Percentiles rank a stretch among this genome's conserved stretches.
phyloP scores from a whole-genome alignment of 2,888 invertebrate genomes.

The Napeogenes inachia region DNA sequence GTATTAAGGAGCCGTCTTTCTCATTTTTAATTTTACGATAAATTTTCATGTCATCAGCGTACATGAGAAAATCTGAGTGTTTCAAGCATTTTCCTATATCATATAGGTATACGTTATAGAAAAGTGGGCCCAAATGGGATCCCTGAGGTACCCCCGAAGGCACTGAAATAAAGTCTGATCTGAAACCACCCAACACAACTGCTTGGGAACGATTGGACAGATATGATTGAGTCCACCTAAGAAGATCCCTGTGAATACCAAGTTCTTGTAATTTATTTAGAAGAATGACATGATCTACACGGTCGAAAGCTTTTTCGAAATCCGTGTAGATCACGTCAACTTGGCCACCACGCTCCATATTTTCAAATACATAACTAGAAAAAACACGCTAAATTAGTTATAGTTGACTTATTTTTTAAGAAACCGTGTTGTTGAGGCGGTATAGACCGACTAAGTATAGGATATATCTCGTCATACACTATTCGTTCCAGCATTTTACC shows the following conservation, averaged over 20 bases:
- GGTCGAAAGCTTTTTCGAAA: not conserved
- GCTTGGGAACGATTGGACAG: conserved; percentile 11
- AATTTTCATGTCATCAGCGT: conserved; percentile 22
- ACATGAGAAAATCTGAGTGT: conserved; percentile 8
- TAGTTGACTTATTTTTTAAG: conserved; percentile 11
- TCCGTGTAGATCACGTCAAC: conserved; percentile 27
- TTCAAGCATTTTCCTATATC: conserved; percentile 11
- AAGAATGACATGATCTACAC: conserved; percentile 19
- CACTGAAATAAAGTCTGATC: conserved; percentile 18
- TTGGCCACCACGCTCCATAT: conserved; percentile 19
- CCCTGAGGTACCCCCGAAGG: conserved; percentile 20
- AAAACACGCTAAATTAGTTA: conserved; percentile 10
- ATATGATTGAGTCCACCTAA: conserved; percentile 27
- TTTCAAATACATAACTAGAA: conserved; percentile 1
- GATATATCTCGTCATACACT: not conserved
- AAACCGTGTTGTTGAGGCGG: conserved; percentile 15
- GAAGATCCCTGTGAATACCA: conserved; percentile 23
- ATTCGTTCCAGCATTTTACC: conserved; percentile 7
- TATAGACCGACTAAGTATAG: not conserved
- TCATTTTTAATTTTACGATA: conserved; percentile 4
- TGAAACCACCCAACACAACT: conserved; percentile 14
- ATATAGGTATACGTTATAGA: conserved; percentile 12
- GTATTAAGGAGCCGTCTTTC: not conserved
- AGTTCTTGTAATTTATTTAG: conserved; percentile 18
- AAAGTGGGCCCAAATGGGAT: conserved; percentile 8